These are phyloP conservation scores for Charaxes varanes DNA, from an alignment of 1,140 invertebrate species.

Conservation along the genomic window DNA sequence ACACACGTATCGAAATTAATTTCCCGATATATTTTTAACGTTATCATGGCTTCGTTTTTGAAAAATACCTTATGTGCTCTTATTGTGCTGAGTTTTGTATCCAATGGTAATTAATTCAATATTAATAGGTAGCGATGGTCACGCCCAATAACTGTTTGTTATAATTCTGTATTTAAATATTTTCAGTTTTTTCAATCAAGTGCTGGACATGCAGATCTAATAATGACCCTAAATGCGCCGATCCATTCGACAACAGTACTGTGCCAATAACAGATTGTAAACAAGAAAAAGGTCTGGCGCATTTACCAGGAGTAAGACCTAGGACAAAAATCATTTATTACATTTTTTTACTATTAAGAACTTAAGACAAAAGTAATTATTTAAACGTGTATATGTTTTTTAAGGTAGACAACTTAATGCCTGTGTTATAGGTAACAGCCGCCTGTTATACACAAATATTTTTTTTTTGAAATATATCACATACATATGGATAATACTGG, in stretches of 20 bases:
- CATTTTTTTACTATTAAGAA: too few species aligned
- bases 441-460: too few species aligned
- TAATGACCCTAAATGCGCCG: slow-evolving; percentile 91
- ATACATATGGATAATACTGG: too few species aligned
- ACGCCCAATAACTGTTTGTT: slow-evolving; percentile 35
- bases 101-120: slow-evolving; percentile 28
- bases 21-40: background rate
- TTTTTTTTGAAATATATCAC: too few species aligned
- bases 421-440: too few species aligned
- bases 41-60: slow-evolving; percentile 9
- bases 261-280: slow-evolving; percentile 91
- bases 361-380: too few species aligned
- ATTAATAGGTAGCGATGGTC: slow-evolving; percentile 16
- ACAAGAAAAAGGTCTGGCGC: slow-evolving; percentile 77
- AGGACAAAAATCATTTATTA: too few species aligned
- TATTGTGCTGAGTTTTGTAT: slow-evolving; percentile 18
- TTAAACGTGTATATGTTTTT: too few species aligned
- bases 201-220: slow-evolving; percentile 94
- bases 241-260: slow-evolving; percentile 94
- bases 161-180: slow-evolving; percentile 31
- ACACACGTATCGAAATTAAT: too few species aligned
- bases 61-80: slow-evolving; percentile 12
- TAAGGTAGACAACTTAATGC: too few species aligned
- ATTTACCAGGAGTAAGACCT: slow-evolving; percentile 82
- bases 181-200: slow-evolving; percentile 84